Percentiles rank a stretch among this genome's conserved stretches.
Evolutionary conservation across 2,888 invertebrate genomes (phyloP).

Genomic region (Drosophila sordidapex): DNA sequence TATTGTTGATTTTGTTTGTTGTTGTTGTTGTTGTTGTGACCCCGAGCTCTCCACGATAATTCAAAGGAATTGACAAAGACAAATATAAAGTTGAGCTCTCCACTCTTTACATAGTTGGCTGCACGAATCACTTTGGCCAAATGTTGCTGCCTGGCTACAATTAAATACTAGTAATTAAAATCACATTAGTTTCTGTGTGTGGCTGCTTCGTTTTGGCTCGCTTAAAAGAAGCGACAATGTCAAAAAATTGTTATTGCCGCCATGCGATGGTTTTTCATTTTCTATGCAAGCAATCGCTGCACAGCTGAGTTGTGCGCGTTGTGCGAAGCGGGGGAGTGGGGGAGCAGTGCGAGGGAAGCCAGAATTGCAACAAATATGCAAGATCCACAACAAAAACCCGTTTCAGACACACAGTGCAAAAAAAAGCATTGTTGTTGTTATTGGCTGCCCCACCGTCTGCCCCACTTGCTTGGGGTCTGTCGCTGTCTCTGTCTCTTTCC

Average conservation of each 20-base stretch:
- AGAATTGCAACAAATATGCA: constrained; percentile 56
- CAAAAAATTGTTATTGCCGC: constrained; percentile 14
- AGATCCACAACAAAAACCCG: constrained; percentile 61
- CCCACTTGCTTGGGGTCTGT: constrained; percentile 62
- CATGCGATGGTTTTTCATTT: constrained; percentile 15
- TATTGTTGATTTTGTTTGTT: not conserved
- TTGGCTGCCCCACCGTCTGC: constrained; percentile 52
- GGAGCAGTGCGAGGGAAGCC: not conserved
- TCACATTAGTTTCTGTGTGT: constrained; percentile 52
- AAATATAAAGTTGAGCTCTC: constrained; percentile 11
- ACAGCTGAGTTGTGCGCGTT: constrained; percentile 36
- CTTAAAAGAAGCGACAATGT: constrained; percentile 22
- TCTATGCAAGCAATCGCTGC: constrained; percentile 13
- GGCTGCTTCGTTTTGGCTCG: constrained; percentile 6
- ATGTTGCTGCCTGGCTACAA: constrained; percentile 20
- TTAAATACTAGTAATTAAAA: constrained; percentile 64
- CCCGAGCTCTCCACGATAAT: constrained; percentile 21
- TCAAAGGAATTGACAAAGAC: constrained; percentile 34
- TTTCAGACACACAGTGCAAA: constrained; percentile 56
- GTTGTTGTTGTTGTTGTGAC: constrained; percentile 12
- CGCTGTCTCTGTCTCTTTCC: constrained; percentile 34
- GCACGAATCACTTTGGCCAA: constrained; percentile 35
- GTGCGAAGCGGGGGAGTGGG: not conserved
- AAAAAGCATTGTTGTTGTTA: constrained; percentile 51
- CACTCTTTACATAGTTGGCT: constrained; percentile 10